Evolutionary conservation across 2,888 invertebrate genomes (phyloP).

Genomic region (Yponomeuta plumbellus): DNA sequence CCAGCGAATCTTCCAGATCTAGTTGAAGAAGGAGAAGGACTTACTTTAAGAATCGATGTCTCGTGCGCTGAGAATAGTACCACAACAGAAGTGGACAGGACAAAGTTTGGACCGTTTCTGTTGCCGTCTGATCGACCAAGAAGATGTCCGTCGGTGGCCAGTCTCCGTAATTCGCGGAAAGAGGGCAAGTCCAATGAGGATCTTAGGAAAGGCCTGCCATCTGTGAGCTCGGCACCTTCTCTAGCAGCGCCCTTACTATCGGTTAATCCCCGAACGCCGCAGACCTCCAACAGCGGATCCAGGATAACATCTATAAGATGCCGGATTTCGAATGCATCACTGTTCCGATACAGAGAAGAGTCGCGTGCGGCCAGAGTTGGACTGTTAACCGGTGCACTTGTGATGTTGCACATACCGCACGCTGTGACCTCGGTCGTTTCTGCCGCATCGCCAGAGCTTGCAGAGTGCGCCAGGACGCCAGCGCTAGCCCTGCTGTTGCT

Average conservation of each 20-base stretch:
- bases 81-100: conserved; percentile 40
- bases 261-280: conserved; percentile 56
- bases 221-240: conserved; percentile 72
- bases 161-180: conserved; percentile 57
- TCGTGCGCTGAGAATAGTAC: conserved; percentile 37
- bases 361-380: conserved; percentile 90
- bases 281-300: conserved; percentile 67
- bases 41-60: conserved; percentile 62
- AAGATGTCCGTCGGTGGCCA: conserved; percentile 66
- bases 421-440: conserved; percentile 52
- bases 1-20: conserved; percentile 58
- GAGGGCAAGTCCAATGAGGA: conserved; percentile 61
- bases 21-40: conserved; percentile 61
- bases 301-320: conserved; percentile 85
- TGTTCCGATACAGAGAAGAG: conserved; percentile 91
- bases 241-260: conserved; percentile 58
- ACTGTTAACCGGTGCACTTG: conserved; percentile 80
- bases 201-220: conserved; percentile 58
- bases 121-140: conserved; percentile 62
- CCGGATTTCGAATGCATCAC: conserved; percentile 88
- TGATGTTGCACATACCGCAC: conserved; percentile 85
- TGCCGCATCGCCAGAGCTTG: conserved; percentile 65
- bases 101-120: conserved; percentile 64
- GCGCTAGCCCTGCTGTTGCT: conserved; percentile 76
- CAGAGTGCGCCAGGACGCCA: conserved; percentile 65